A percentile compares a stretch with the other conserved stretches of the same genome.
Conservation (phyloP, 2,113 vertebrate genomes). For the Antechinus stuartii region DNA sequence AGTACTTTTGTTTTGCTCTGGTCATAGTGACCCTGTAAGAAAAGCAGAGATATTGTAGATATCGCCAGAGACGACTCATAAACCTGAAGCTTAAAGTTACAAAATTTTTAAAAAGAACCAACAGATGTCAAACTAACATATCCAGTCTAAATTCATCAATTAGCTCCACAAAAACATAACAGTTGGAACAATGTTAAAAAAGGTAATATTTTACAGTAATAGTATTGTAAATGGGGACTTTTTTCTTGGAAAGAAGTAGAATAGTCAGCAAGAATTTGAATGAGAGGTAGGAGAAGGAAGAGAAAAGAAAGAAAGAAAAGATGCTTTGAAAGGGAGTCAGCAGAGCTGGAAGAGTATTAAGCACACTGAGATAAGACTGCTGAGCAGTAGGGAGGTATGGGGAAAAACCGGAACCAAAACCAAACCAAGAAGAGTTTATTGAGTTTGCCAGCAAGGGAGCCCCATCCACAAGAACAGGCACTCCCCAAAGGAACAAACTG, state of each 20-base stretch:
- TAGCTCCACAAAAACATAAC: background rate
- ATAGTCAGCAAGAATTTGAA: background rate
- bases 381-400: background rate
- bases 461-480: background rate
- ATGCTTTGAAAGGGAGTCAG: background rate
- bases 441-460: background rate
- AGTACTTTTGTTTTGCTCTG: slow-evolving; percentile 92
- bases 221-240: background rate
- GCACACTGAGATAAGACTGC: background rate
- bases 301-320: background rate
- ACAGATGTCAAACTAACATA: background rate
- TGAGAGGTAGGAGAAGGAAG: background rate
- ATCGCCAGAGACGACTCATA: background rate
- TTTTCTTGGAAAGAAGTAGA: background rate
- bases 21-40: slow-evolving; percentile 91
- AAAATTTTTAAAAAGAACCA: background rate
- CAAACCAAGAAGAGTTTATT: background rate
- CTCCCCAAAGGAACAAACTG: background rate
- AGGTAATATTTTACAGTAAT: background rate
- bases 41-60: background rate
- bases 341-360: background rate
- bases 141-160: background rate
- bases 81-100: background rate
- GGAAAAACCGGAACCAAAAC: background rate
- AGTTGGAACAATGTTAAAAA: background rate